These are phyloP conservation scores for Spheniscus mendiculus DNA, from an alignment of 2,113 vertebrate genomes.

Conservation along the genomic window DNA sequence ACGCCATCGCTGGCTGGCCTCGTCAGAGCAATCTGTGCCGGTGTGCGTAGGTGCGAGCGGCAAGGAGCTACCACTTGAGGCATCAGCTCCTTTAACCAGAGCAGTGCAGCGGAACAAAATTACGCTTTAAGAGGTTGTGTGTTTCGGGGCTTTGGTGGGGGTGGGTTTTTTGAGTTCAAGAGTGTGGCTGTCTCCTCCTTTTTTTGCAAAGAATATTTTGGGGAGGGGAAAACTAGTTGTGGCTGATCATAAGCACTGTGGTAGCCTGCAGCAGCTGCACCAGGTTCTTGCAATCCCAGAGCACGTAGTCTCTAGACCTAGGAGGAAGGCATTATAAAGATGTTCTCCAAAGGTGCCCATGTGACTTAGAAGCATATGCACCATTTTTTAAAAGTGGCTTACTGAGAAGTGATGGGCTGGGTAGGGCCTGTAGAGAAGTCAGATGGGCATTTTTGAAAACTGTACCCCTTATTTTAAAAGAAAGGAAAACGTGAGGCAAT, in stretches of 20 bases:
- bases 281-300: background rate
- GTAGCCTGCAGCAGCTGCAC: background rate
- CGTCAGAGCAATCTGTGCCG: background rate
- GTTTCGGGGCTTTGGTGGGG: background rate
- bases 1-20: rapidly evolving
- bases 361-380: background rate
- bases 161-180: background rate
- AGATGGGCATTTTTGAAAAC: slow-evolving; percentile 19
- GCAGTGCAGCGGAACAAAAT: background rate
- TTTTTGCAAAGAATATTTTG: background rate
- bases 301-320: background rate
- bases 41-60: background rate
- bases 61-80: background rate
- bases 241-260: background rate
- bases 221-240: background rate
- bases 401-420: background rate
- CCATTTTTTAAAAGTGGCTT: background rate
- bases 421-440: background rate
- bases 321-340: background rate
- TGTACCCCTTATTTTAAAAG: slow-evolving; percentile 46
- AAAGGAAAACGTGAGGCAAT: slow-evolving; percentile 68
- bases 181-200: background rate
- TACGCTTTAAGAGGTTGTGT: background rate
- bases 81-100: background rate
- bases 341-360: background rate